These are phyloP conservation scores for Mythimna impura DNA, from an alignment of 2,888 invertebrate genomes.

Conservation along the genomic window DNA sequence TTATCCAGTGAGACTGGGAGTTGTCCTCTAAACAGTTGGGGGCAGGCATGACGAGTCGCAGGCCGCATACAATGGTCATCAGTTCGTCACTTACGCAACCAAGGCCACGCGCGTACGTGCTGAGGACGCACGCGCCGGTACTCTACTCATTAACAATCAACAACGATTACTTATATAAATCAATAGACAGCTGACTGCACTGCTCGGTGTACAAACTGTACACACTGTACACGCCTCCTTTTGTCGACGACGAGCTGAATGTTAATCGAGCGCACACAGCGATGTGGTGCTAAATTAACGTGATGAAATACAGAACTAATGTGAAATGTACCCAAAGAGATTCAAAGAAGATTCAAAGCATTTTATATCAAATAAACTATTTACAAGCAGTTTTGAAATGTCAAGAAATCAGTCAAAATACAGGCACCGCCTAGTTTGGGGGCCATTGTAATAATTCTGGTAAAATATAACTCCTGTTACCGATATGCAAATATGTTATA, in stretches of 20 bases:
- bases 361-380: too few species aligned
- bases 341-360: background rate
- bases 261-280: background rate
- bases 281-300: background rate
- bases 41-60: background rate
- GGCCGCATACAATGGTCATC: background rate
- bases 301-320: background rate
- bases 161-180: slow-evolving; percentile 10
- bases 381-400: too few species aligned
- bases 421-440: too few species aligned
- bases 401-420: too few species aligned
- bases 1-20: background rate
- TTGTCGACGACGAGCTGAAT: slow-evolving; percentile 12
- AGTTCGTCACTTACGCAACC: slow-evolving; percentile 25
- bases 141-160: slow-evolving; percentile 31
- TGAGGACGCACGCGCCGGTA: slow-evolving; percentile 21
- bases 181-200: slow-evolving; percentile 14
- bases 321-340: background rate
- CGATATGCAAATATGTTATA: too few species aligned
- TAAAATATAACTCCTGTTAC: too few species aligned
- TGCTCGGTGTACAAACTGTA: background rate
- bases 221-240: slow-evolving; percentile 28
- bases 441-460: too few species aligned
- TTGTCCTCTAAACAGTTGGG: background rate
- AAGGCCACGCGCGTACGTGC: slow-evolving; percentile 30